Percentiles rank a stretch among this genome's conserved stretches.
phyloP scores from a whole-genome alignment of 2,797 vertebrate genomes.

The Trachops cirrhosus region DNA sequence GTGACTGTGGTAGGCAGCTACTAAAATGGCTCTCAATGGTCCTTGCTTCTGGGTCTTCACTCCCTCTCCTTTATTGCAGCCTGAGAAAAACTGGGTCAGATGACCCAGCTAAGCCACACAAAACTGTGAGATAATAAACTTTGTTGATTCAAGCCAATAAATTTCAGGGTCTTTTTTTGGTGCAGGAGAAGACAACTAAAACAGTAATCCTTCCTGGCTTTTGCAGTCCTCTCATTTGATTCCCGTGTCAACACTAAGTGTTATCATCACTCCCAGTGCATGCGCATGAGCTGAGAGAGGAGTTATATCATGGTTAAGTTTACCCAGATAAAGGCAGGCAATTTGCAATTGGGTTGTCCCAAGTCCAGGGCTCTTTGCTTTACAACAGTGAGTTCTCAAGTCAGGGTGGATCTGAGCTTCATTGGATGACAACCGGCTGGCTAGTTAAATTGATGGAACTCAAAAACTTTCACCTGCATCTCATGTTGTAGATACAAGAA shows the following conservation, averaged over 20 bases:
- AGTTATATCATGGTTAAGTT: background rate
- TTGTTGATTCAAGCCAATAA: background rate
- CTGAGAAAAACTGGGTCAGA: background rate
- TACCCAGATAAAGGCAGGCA: background rate
- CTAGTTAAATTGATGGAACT: background rate
- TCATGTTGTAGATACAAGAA: background rate
- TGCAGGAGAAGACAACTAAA: background rate
- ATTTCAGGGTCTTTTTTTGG: background rate
- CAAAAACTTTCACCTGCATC: background rate
- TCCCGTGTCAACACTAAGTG: background rate
- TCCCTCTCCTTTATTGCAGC: background rate
- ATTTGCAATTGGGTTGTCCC: background rate
- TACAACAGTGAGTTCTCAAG: background rate
- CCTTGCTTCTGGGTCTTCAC: background rate
- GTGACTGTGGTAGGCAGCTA: background rate
- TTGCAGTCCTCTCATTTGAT: background rate
- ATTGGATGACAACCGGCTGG: background rate
- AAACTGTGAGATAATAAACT: background rate
- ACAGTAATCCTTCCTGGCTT: too few species aligned
- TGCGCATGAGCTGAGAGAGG: background rate
- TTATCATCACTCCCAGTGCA: background rate
- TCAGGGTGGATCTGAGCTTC: background rate
- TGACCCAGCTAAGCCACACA: background rate
- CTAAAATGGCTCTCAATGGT: background rate
- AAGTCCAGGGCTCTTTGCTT: background rate